Evolutionary conservation across 1,140 invertebrate genomes (phyloP), one percentile per base, ranked within the genome.

Genomic region (Daktulosphaira vitifoliae): DNA sequence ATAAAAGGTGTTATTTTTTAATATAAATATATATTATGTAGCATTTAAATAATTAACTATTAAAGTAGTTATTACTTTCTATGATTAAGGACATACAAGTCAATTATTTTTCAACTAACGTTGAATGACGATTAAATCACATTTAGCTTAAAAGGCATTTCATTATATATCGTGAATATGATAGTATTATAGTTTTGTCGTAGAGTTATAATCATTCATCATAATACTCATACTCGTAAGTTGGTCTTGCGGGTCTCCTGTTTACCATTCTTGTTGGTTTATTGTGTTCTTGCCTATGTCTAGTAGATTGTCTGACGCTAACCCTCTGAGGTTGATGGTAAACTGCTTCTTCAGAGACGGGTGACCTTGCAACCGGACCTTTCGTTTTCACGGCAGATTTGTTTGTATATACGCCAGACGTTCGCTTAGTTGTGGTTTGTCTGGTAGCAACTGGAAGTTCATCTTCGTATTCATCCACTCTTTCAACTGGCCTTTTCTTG

Each of bases 331-430:
- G 22, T 33, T 62, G 54, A 8, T 59, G 51, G n/a, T 62, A 22
- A 1, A 39, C 44, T n/a, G 20, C 37, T 15, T 53, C 29, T 33
- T 54, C 16, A 20, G 23, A 16, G 22, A n/a, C 2, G 16, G 6
- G n/a, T 23, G 33, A 15, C 37, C 62, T 51, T 5, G 8, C 33
- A 37, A 4, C 9, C 39, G n/a, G 37, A 18, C 20, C 59, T 46
- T 48, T 23, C 54, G 54, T 49, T 67, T 18, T 52, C 38, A 37
- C n/a, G n/a, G n/a, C n/a, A n/a, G n/a, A n/a, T n/a, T n/a, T n/a
- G n/a, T n/a, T 37, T 20, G 53, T 29, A 33, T n/a, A 20, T 54
- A 37, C 39, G 52, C 29, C 49, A 26, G 65, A 33, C 26, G 38
- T 6, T 8, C 44, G 53, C 26, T 37, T 54, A 23, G 54, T 66